Evolutionary conservation across 2,888 invertebrate genomes (phyloP), one percentile per base, ranked within the genome.

Genomic region (Lepidochrysops patricia): DNA sequence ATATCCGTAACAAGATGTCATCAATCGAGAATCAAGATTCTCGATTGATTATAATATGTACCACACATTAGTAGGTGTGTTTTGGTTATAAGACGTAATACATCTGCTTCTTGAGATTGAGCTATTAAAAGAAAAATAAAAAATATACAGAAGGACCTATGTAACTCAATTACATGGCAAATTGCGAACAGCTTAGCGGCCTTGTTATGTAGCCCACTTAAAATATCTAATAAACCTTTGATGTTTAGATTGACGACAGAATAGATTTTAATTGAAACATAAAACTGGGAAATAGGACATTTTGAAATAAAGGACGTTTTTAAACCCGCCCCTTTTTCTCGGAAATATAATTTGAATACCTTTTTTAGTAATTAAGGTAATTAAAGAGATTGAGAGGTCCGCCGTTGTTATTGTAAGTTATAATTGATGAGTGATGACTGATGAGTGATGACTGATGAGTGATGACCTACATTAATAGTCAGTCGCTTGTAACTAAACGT

Each of bases 161-260:
- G 15, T 19, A 54, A 32, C 32, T 29, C 12, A 19, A 54, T 29
- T 32, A 29, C 32, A 9, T 13, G 5, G 15, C 12, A 15, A 32
- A 54, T 54, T 54, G 4, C 32, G 12, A 29, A 54, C 32, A 54
- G 9, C 27, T 27, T 3, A 52, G 6, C 52, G 27, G 15, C 26
- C 52, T 52, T 26, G 52, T 52, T 52, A 9, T 52, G 27, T 27
- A 52, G 15, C 13, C 52, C 52, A 52, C 26, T 52, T 52, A 27
- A 9, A 52, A 50, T 9, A 50, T 50, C 26, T 26, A 27, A 52
- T 52, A 52, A 52, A 52, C 7, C 6, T 52, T 52, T 26, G 26
- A 52, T 26, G 13, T 26, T 26, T 26, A 52, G 13, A 52, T 43
- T 43, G 19, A 43, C 43, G 52, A 2, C 13, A 52, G 27, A 52